A percentile compares a stretch with the other conserved stretches of the same genome.
These are phyloP conservation scores for Hylaeus volcanicus DNA, from an alignment of 1,140 invertebrate genomes.

Conservation along the genomic window DNA sequence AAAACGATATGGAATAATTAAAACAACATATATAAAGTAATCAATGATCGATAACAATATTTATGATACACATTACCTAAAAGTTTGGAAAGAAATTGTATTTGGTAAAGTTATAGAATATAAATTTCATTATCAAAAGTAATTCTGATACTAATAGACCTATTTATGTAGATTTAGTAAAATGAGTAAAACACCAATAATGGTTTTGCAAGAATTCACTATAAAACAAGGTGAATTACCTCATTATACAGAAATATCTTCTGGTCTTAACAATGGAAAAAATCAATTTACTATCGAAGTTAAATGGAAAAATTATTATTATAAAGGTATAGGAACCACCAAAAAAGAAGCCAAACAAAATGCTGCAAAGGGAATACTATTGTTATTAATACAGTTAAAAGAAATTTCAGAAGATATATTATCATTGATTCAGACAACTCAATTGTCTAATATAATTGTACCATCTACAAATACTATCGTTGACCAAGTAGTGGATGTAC, in stretches of 20 bases:
- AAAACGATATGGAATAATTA: no score
- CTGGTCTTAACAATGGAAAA: no score
- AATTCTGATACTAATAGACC: neutral
- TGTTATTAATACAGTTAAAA: neutral
- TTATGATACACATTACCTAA: no score
- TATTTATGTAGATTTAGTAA: neutral
- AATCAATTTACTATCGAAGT: constrained; percentile 15
- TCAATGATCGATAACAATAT: no score
- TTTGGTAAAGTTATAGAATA: no score
- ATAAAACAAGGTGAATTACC: constrained; percentile 11
- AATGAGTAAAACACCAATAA: constrained; percentile 31
- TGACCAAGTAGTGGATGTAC: no score
- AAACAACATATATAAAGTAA: no score
- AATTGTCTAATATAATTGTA: neutral
- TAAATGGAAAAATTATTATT: neutral
- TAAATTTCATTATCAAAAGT: neutral
- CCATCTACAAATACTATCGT: no score
- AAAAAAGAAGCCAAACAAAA: constrained; percentile 40
- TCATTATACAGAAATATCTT: constrained; percentile 2
- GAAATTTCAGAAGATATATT: neutral
- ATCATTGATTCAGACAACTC: neutral
- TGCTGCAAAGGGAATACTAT: constrained; percentile 30
- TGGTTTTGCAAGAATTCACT: constrained; percentile 7
- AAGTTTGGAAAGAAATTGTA: no score
- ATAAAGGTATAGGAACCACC: neutral